phyloP scores from a whole-genome alignment of 1,140 invertebrate genomes.

The Eueides isabella region DNA sequence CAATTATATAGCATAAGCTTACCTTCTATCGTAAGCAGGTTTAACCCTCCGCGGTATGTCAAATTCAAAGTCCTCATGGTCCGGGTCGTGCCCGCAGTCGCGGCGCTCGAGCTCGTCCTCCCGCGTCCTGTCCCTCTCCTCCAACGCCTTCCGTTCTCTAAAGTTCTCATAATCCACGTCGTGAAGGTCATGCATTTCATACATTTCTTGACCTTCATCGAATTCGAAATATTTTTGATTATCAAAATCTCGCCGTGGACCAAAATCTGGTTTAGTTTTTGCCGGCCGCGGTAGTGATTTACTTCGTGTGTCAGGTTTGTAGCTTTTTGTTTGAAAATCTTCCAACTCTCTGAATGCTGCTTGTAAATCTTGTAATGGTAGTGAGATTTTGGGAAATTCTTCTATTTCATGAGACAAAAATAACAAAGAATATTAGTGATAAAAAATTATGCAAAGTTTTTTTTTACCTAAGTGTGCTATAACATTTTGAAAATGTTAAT shows the following conservation, averaged over 20 bases:
- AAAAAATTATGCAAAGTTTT: no score
- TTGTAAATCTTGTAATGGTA: slow-evolving; percentile 71
- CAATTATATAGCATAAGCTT: no score
- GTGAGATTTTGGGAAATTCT: slow-evolving; percentile 70
- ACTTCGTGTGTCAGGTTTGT: slow-evolving; percentile 57
- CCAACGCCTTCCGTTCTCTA: slow-evolving; percentile 63
- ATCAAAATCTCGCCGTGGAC: slow-evolving; percentile 62
- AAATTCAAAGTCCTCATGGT: slow-evolving; percentile 71
- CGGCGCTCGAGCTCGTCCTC: slow-evolving; percentile 63
- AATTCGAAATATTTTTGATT: slow-evolving; percentile 57
- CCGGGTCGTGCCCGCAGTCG: slow-evolving; percentile 68
- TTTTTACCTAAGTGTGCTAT: no score
- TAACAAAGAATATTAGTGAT: no score
- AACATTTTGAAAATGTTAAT: no score
- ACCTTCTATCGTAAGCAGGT: slow-evolving; percentile 55
- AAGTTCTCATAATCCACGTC: slow-evolving; percentile 74
- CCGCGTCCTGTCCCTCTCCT: slow-evolving; percentile 54
- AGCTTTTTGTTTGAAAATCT: slow-evolving; percentile 55
- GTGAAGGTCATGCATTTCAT: slow-evolving; percentile 70
- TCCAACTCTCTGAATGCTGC: slow-evolving; percentile 70
- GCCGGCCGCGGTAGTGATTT: slow-evolving; percentile 65
- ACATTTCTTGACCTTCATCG: slow-evolving; percentile 59
- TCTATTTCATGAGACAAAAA: slow-evolving; percentile 45
- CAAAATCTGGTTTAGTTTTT: slow-evolving; percentile 61
- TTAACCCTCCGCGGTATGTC: slow-evolving; percentile 55